Base-by-base conservation (phyloP, 1,140 invertebrate genomes). In the Sesamia nonagrioides region DNA sequence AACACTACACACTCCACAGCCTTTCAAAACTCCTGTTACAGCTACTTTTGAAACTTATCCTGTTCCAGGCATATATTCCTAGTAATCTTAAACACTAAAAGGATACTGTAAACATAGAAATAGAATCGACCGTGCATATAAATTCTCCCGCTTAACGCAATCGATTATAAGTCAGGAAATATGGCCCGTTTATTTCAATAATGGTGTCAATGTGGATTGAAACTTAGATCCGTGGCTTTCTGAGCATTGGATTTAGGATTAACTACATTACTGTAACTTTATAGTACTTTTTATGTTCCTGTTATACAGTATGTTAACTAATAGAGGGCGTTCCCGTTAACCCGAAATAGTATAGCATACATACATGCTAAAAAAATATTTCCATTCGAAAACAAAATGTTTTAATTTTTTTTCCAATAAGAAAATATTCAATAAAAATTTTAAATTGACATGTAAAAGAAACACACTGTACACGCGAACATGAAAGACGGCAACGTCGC, bases 111-210 rank as follows among this genome's bases (percentile, higher is more conserved):
- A 17, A 66, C 50, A 6, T 48, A 48, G 42, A 8, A 27, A n/a
- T 13, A n/a, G 42, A 5, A 8, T 7, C 48, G 40, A 50, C 45
- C 21, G 13, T 1, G 45, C 21, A 50, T 33, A 69, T 69, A 69
- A 69, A 69, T 69, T 45, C n/a, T 68, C 21, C 42, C 42, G 33
- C 5, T 63, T 42, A 33, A 48, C 50, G 66, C 21, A 69, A 48
- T 69, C 63, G 40, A 48, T 48, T 68, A 11, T 21, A n/a, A 48
- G 42, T 27, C 66, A 33, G 50, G 42, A 69, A 69, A 69, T 69
- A 69, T 69, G 8, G 42, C 13, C 42, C 66, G 42, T 50, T 69
- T 27, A 45, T 69, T 50, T 69, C 42, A 69, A 69, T 69, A 69
- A 48, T 27, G 66, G n/a, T 18, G 45, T 48, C 18, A 33, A 18